A percentile compares a stretch with the other conserved stretches of the same genome.
These are phyloP conservation scores for Metridium senile DNA, from an alignment of 92 coral and sea anemone genomes.

Conservation along the genomic window DNA sequence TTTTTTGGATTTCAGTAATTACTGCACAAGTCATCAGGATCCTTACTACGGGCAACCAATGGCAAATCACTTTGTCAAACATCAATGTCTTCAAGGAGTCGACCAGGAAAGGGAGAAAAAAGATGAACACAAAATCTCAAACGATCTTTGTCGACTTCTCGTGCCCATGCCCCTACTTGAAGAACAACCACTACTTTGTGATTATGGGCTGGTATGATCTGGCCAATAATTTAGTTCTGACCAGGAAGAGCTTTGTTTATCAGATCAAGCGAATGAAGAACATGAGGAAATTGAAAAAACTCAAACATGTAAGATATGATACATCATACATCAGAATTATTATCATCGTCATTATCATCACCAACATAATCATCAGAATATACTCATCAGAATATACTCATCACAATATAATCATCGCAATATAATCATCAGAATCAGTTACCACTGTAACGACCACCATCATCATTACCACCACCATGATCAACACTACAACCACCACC, in stretches of 20 bases:
- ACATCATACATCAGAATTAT: no score
- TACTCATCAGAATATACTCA: no score
- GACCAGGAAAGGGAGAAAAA: constrained; percentile 1
- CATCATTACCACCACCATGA: no score
- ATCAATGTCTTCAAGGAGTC: constrained; percentile 2
- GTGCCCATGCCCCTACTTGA: constrained; percentile 38
- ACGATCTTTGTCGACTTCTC: constrained; percentile 10
- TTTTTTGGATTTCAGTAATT: constrained; percentile 3
- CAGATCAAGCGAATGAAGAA: constrained; percentile 16
- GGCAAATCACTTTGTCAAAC: constrained; percentile 14
- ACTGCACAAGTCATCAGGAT: constrained; percentile 19
- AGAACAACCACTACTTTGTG: constrained; percentile 20
- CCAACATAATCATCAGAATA: no score
- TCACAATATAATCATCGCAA: no score
- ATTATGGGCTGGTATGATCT: constrained; percentile 28
- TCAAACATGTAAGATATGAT: background rate
- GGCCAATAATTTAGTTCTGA: background rate
- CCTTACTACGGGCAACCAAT: constrained; percentile 3
- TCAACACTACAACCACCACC: no score
- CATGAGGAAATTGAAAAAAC: constrained; percentile 12
- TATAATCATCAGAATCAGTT: no score
- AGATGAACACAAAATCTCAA: background rate
- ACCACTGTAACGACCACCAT: no score
- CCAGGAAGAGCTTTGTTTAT: constrained; percentile 12
- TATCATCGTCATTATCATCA: no score